Conservation (phyloP, 64 coral and sea anemone species). For the Stylophora pistillata region DNA sequence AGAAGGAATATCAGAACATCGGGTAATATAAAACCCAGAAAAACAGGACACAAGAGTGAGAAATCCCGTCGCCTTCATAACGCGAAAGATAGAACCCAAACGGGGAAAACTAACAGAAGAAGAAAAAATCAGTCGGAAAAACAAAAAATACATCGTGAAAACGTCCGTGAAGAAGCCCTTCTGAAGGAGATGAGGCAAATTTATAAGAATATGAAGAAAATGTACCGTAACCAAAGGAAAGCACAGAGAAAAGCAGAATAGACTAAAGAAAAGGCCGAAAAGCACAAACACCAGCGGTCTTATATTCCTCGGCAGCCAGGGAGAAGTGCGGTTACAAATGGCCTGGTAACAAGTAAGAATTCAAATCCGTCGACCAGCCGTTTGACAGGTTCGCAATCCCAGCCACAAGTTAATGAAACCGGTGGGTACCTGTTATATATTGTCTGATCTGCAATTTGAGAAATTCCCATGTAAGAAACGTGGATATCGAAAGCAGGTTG, state of each 20-base stretch:
- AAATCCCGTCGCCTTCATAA: neutral
- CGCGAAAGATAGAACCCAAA: neutral
- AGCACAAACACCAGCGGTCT: slow-evolving; percentile 9
- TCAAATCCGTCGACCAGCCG: neutral
- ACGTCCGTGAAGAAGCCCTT: slow-evolving; percentile 2
- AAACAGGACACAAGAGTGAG: neutral
- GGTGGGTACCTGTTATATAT: slow-evolving; percentile 19
- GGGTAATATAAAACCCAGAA: neutral
- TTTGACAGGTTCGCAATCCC: neutral
- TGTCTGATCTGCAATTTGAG: neutral
- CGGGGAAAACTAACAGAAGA: neutral
- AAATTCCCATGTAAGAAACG: neutral
- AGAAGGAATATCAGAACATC: neutral
- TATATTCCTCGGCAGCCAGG: slow-evolving; percentile 2
- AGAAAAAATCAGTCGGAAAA: neutral
- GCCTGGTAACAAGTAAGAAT: neutral
- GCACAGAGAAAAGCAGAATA: neutral
- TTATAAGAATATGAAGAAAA: slow-evolving; percentile 59
- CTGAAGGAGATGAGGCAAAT: slow-evolving; percentile 50
- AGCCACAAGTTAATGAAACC: neutral
- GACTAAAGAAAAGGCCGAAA: neutral
- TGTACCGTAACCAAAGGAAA: slow-evolving; percentile 29
- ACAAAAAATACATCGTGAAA: slow-evolving; percentile 15
- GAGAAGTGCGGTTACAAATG: neutral
- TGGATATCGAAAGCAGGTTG: neutral